Base-by-base conservation (phyloP, 2,888 invertebrate species). In the Vanessa cardui region DNA sequence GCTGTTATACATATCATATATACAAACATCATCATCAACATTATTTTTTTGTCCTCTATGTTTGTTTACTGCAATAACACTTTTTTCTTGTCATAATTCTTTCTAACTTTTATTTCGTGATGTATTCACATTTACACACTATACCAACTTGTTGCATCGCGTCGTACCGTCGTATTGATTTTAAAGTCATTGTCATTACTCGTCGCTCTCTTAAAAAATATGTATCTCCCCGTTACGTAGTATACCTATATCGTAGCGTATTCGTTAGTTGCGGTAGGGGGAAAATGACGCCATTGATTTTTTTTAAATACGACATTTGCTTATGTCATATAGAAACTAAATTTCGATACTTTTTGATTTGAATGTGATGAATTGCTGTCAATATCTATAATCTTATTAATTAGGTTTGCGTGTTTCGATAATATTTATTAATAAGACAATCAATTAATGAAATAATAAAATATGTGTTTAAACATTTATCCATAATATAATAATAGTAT, bases 121-220 rank as follows among this genome's bases (percentile, higher is more conserved):
- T 50, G 21, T 26, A 50, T 50, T 21, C 26, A 50, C 50, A 50
- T 50, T 21, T 16, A 50, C 50, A 20, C 15, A 50, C 26, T 50
- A 12, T 21, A 58, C 18, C 33, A 58, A 58, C 58, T 58, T 58
- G 58, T 58, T 58, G 33, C 58, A 12, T 58, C 15, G 50, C 21
- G 50, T 6, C 50, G 26, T 50, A 50, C 21, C 21, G 15, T 50
- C 31, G 18, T 50, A 58, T 64, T 64, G 58, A 64, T 64, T 64
- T 64, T 64, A 26, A 64, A 58, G 44, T 15, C n/a, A 45, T 64
- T 20, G 58, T 64, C 26, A 47, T 63, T 33, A 9, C 44, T 50
- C 39, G 21, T 64, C 39, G 16, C 50, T 16, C 59, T 45, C 31
- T 26, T 50, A 50, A 50, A n/a, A 64, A 59, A 59, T 18, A 64